Evolutionary conservation across 2,888 invertebrate species (phyloP), one percentile per base, ranked within the genome.

Genomic region (Linnaemya vulpina): DNA sequence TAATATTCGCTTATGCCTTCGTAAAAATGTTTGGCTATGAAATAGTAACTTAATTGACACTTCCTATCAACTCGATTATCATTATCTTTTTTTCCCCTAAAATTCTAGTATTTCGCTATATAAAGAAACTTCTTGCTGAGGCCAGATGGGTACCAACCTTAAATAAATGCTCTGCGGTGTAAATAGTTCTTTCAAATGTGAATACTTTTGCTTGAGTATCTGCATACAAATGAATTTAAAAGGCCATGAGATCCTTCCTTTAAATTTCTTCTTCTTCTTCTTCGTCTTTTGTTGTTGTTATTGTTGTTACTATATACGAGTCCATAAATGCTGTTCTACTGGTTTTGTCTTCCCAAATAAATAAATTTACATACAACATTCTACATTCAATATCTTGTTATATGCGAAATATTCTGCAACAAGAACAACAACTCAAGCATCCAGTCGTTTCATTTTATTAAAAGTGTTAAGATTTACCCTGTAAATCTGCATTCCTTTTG

Each of bases 401-500:
- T 53, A 53, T 53, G 70, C 30, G 55, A 74, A 81, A 43, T 60
- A 60, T 60, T 49, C 13, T n/a, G 22, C 30, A 65, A 67, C 65
- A 73, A 43, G 40, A 35, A 60, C 51, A 60, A 49, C 51, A 73
- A 22, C 22, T 55, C 9, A 46, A 35, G 10, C 43, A 70, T 30
- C 49, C 22, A 68, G n/a, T 49, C n/a, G 3, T 71, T 73, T 53
- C 1, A 38, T 79, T 79, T 22, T 58, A 40, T 63, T 76, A 76
- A 82, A 71, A 78, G 84, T 86, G 86, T 82, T 78, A 86, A 86
- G 75, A 84, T 86, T 86, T 86, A 84, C 51, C 78, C 81, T 75
- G 84, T 76, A 75, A 79, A 77, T 71, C 76, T 78, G 86, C 86
- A 86, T 86, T 86, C 86, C 81, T 82, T 78, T 78, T 63, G 63